Base-by-base conservation (phyloP, 2,888 invertebrate species). In the Coleophora deauratella region DNA sequence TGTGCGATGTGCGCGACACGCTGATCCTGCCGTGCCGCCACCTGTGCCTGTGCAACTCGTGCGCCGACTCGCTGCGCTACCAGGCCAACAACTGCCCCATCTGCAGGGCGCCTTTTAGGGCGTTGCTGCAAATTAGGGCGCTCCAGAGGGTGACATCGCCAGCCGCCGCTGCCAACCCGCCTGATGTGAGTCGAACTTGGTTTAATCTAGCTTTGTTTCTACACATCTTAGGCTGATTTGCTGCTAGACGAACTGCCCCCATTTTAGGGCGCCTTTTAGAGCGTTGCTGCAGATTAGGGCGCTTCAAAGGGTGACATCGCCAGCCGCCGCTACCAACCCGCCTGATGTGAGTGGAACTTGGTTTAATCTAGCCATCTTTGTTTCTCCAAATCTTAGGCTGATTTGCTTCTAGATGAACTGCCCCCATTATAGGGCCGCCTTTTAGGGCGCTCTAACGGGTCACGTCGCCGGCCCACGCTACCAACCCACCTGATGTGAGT, bases 11-110 rank as follows among this genome's bases (percentile, higher is more conserved):
- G 12, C 89, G 99, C 3, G 99, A 99, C 77, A 98, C 98, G 0
- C 86, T 98, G 32, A 98, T 98, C 55, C 86, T 98, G 53, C 98
- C 98, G 0, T 98, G 98, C 69, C 97, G 98, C 72, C 46, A 46
- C 36, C 46, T 46, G 9, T 46, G 46, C 13, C 37, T 46, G 27
- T 46, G 46, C 40, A 46, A 46, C 72, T 92, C 92, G 0, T 98
- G 97, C 76, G 97, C 97, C 0, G 96, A 97, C 72, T 95, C 95
- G 0, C 81, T 98, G 39, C 87, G 97, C 44, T 97, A 96, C 62
- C 95, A 95, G 88, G 97, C 98, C 21, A 99, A 97, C 82, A 99
- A 98, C 81, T 99, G 99, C 62, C 99, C 99, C 7, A 99, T 99
- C 55, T 99, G 99, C 72, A 89, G 99, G 47, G 96, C 98, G n/a